These are phyloP conservation scores for Zygothrica quintamaculata DNA, from an alignment of 2,888 invertebrate genomes.

Conservation along the genomic window DNA sequence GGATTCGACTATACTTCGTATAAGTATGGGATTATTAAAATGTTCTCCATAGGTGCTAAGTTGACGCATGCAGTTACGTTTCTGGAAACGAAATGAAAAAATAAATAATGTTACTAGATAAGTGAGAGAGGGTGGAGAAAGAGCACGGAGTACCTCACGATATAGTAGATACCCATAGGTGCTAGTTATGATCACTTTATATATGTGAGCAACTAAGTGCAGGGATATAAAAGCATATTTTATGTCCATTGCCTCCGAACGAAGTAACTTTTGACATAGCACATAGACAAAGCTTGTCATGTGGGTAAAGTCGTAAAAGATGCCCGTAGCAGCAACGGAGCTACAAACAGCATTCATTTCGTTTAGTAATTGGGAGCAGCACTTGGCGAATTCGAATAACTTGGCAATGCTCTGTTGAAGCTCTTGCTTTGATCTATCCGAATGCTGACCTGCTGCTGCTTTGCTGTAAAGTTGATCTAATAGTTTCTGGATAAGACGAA, in stretches of 20 bases:
- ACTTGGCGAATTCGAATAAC: conserved; percentile 53
- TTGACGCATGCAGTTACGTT: conserved; percentile 62
- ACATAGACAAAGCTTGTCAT: conserved; percentile 75
- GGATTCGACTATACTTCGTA: conserved; percentile 37
- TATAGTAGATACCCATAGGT: conserved; percentile 68
- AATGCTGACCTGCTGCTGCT: neutral
- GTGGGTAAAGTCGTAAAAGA: conserved; percentile 80
- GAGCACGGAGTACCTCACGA: conserved; percentile 67
- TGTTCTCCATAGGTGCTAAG: conserved; percentile 54
- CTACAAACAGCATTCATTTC: conserved; percentile 71
- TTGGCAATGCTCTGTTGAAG: conserved; percentile 33
- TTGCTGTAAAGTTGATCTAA: conserved; percentile 50
- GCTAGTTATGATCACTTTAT: conserved; percentile 72
- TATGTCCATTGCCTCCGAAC: conserved; percentile 32
- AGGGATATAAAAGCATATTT: conserved; percentile 68
- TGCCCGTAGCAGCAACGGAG: conserved; percentile 45
- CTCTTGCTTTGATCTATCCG: neutral
- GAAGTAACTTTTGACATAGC: conserved; percentile 74
- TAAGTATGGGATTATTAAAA: conserved; percentile 26
- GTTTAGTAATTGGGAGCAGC: conserved; percentile 63
- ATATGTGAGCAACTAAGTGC: conserved; percentile 66
- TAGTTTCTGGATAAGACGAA: conserved; percentile 68
- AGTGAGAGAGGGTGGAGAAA: neutral
- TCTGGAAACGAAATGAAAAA: conserved; percentile 50
- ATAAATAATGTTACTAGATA: neutral